Evolutionary conservation across 2,113 vertebrate species (phyloP).

Genomic region (Irena cyanogastra): DNA sequence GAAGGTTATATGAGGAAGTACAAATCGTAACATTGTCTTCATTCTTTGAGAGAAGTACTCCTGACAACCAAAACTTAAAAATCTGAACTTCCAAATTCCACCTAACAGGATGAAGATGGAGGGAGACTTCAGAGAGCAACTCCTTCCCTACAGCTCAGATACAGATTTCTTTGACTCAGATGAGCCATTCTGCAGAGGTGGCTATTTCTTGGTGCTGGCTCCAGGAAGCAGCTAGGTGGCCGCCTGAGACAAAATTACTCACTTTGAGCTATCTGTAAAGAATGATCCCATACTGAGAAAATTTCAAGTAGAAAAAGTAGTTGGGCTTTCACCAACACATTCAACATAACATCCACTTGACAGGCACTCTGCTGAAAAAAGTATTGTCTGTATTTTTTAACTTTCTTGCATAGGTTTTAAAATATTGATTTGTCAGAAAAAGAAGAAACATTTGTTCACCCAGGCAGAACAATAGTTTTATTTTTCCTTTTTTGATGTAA

Average conservation of each 20-base stretch:
- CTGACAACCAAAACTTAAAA: not conserved
- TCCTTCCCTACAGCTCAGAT: not conserved
- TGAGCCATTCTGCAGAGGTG: not conserved
- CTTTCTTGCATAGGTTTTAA: not conserved
- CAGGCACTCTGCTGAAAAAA: not conserved
- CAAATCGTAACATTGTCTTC: not conserved
- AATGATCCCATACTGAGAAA: not conserved
- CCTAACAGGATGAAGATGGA: rapidly evolving
- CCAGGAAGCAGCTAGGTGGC: not conserved
- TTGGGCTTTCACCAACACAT: not conserved
- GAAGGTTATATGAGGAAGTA: not conserved
- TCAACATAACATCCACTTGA: not conserved
- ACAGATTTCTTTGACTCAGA: not conserved
- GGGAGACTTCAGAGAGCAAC: rapidly evolving
- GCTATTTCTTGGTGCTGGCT: not conserved
- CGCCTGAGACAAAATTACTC: not conserved
- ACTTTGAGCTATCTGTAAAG: not conserved
- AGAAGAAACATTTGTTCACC: not conserved
- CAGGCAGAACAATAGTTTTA: not conserved
- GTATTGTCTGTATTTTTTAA: not conserved
- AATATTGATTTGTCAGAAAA: not conserved
- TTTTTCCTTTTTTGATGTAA: not conserved
- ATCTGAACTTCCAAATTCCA: not conserved
- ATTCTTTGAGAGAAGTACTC: not conserved
- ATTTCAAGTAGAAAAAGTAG: not conserved